Evolutionary conservation across 2,888 invertebrate genomes (phyloP).

Genomic region (Drosophila colorata): DNA sequence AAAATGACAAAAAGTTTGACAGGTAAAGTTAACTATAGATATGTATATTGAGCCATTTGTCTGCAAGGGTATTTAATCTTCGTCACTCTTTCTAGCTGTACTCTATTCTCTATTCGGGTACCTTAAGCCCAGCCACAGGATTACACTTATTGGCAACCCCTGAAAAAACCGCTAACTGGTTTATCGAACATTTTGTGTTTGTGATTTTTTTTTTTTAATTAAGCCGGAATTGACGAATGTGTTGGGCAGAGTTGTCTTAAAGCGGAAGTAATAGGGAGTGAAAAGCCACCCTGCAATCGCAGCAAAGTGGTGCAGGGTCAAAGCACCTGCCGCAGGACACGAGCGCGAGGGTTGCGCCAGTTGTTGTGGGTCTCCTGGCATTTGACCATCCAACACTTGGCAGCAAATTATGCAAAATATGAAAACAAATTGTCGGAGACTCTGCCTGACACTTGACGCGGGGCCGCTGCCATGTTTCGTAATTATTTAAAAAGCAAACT

Average conservation of each 20-base stretch:
- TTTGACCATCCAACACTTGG: constrained; percentile 30
- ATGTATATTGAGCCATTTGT: too few species aligned
- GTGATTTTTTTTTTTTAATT: not conserved
- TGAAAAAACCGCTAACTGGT: too few species aligned
- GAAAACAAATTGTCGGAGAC: constrained; percentile 7
- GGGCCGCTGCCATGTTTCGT: constrained; percentile 39
- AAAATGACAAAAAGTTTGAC: too few species aligned
- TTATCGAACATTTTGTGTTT: too few species aligned
- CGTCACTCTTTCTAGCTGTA: too few species aligned
- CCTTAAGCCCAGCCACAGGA: too few species aligned
- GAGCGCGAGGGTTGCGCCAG: constrained; percentile 15
- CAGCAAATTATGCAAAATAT: constrained; percentile 37
- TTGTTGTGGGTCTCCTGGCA: constrained; percentile 23
- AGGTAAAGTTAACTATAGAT: too few species aligned
- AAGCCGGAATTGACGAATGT: not conserved
- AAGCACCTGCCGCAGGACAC: constrained; percentile 29
- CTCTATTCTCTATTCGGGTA: too few species aligned
- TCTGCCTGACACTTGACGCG: constrained; percentile 15
- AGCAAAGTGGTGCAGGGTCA: constrained; percentile 16
- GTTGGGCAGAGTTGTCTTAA: not conserved
- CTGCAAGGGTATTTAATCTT: too few species aligned
- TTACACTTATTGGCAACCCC: too few species aligned
- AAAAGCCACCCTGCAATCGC: too few species aligned
- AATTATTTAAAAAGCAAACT: constrained; percentile 69
- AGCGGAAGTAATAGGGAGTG: not conserved